Evolutionary conservation across 2,888 invertebrate species (phyloP).

Genomic region (Saturnia pavonia): DNA sequence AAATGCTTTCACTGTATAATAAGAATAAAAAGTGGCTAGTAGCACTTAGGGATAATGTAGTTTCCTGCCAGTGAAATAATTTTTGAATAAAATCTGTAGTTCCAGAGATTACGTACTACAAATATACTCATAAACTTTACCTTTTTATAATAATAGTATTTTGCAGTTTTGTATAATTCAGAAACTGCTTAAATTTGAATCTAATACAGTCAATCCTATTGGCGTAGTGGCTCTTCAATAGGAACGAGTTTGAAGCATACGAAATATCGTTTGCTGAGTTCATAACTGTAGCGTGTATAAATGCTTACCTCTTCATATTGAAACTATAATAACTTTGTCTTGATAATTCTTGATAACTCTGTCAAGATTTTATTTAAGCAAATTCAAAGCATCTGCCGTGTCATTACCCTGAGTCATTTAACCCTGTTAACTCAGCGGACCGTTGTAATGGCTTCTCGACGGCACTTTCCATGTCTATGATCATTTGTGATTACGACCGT

Average conservation of each 20-base stretch:
- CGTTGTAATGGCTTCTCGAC: slow-evolving; percentile 65
- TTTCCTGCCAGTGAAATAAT: too few species aligned
- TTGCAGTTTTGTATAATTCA: neutral
- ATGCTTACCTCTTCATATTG: slow-evolving; percentile 25
- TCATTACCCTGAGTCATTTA: slow-evolving; percentile 76
- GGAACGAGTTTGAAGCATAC: neutral
- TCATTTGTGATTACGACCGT: slow-evolving; percentile 59
- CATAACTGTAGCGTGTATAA: slow-evolving; percentile 4
- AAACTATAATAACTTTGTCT: slow-evolving; percentile 46
- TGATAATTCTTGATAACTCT: slow-evolving; percentile 36
- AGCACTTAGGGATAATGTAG: too few species aligned
- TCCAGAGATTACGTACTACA: too few species aligned
- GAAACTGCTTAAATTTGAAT: neutral
- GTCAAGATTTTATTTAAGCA: slow-evolving; percentile 66
- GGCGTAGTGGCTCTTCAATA: neutral
- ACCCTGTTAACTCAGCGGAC: slow-evolving; percentile 72
- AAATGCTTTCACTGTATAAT: too few species aligned
- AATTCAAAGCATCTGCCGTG: slow-evolving; percentile 74
- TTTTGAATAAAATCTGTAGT: too few species aligned
- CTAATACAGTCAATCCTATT: neutral
- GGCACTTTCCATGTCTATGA: slow-evolving; percentile 65
- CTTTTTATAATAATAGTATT: neutral
- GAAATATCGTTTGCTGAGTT: neutral
- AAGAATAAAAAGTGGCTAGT: too few species aligned
- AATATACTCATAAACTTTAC: neutral